Conservation (phyloP, 2,888 invertebrate species). For the Tipula lateralis region DNA sequence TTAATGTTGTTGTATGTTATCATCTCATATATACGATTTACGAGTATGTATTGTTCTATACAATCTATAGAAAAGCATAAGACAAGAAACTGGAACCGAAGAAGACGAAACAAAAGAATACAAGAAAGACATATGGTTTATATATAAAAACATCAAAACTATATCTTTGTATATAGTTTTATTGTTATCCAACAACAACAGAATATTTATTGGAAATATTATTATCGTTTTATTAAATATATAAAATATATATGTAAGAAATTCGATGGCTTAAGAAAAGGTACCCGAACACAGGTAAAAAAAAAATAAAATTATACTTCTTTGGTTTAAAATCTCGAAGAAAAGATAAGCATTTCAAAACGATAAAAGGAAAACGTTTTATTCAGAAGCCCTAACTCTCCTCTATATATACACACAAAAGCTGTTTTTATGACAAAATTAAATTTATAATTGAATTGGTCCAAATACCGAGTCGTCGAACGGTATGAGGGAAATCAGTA, state of each 20-base stretch:
- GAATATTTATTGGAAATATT: neutral
- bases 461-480: neutral
- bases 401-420: too few species aligned
- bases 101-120: neutral
- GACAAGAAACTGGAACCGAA: neutral
- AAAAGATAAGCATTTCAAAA: neutral
- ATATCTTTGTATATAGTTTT: neutral
- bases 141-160: conserved; percentile 4
- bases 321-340: neutral
- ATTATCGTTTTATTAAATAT: conserved; percentile 12
- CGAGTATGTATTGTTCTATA: neutral
- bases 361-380: neutral
- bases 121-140: conserved; percentile 15
- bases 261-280: neutral
- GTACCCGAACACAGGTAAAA: neutral
- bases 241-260: neutral
- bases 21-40: conserved; percentile 11
- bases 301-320: neutral
- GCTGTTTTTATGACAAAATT: neutral
- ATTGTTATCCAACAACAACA: neutral
- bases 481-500: neutral
- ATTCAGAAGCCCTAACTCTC: neutral
- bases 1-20: neutral
- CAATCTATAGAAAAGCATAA: neutral
- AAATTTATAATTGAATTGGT: neutral